Percentiles rank a stretch among this genome's conserved stretches.
phyloP scores from a whole-genome alignment of 2,888 invertebrate species.

The Tinea pellionella region DNA sequence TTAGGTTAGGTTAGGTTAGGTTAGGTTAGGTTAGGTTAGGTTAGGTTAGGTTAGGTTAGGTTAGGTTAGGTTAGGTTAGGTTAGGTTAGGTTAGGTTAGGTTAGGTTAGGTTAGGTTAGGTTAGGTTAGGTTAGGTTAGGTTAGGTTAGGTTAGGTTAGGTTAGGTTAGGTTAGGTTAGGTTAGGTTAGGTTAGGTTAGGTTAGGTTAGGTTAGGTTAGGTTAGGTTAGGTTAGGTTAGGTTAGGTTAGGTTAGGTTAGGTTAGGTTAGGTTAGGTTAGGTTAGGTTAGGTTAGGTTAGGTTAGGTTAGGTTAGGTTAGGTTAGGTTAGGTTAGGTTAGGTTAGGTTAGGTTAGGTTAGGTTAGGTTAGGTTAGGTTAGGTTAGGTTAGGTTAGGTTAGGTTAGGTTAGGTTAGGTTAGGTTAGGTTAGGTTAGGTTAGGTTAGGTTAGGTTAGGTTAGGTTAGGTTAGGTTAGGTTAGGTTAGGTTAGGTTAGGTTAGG shows the following conservation, averaged over 20 bases:
- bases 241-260: no score
- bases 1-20: no score
- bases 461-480: no score
- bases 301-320: constrained; percentile 14
- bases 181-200: constrained; percentile 3
- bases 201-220: constrained; percentile 10
- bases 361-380: constrained; percentile 17
- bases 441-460: no score
- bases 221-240: constrained; percentile 2
- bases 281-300: constrained; percentile 17
- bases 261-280: background rate
- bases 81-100: no score
- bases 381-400: constrained; percentile 18
- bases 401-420: background rate
- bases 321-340: constrained; percentile 16
- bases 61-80: no score
- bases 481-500: constrained; percentile 20
- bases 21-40: no score
- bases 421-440: no score
- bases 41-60: no score
- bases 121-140: background rate
- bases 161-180: constrained; percentile 10
- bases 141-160: background rate
- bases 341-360: constrained; percentile 14
- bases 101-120: no score